phyloP scores from a whole-genome alignment of 2,797 vertebrate genomes.

The Sebastes taczanowskii region DNA sequence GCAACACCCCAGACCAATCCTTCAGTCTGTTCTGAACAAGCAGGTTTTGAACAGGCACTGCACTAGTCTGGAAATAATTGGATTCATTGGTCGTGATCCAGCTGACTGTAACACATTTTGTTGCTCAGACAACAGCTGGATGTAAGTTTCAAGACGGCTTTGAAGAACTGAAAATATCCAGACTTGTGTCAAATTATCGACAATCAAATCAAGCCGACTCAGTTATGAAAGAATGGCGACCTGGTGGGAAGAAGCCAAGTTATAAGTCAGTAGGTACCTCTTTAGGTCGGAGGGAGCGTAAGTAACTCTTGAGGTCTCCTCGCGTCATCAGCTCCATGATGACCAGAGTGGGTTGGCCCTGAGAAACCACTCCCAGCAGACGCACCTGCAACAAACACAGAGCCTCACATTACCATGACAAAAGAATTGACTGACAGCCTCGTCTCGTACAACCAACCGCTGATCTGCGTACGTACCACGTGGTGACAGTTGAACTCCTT shows the following conservation, averaged over 20 bases:
- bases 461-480: conserved; percentile 85
- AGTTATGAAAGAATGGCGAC: too few relatives aligned
- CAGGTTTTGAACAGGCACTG: too few relatives aligned
- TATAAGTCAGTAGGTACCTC: conserved; percentile 81
- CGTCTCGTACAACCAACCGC: neutral
- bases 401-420: neutral
- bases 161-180: neutral
- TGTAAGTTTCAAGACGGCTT: neutral
- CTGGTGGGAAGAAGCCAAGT: neutral
- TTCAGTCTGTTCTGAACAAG: neutral
- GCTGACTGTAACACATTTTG: neutral
- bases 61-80: neutral
- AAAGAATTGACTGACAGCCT: neutral
- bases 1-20: too few relatives aligned
- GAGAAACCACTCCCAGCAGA: conserved; percentile 96
- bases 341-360: conserved; percentile 97
- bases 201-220: neutral
- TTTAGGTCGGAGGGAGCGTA: conserved; percentile 92
- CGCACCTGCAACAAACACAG: conserved; percentile 86
- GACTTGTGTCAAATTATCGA: too few relatives aligned
- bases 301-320: conserved; percentile 96
- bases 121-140: neutral
- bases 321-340: conserved; percentile 99
- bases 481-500: conserved; percentile 99
- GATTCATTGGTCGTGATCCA: neutral